Base-by-base conservation (phyloP, 2,888 invertebrate species). In the Xanthorhoe spadicearia region DNA sequence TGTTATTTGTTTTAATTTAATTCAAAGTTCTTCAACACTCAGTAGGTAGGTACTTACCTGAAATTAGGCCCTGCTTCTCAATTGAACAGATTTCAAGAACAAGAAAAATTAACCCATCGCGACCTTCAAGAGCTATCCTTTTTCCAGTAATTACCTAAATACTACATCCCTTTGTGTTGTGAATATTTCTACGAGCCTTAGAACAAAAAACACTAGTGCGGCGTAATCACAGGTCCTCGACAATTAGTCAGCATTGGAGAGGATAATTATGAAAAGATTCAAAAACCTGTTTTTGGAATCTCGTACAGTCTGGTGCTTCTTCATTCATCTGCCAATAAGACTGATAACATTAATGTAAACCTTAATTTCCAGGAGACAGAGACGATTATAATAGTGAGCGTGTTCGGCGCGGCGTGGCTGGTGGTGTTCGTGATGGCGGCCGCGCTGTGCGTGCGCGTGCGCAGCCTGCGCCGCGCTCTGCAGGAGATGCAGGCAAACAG, bases 381-480 rank as follows among this genome's bases (percentile, higher is more conserved):
- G 55, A 79, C 83, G 63, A 84, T 90, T 66, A 85, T 90, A 74
- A 80, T 88, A 68, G 82, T 84, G 69, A 84, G 88, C 77, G 86
- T 85, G 75, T 82, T 92, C 71, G 77, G 83, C 52, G 79, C 77
- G 50, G 87, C 83, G 48, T 85, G 83, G 77, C 68, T 84, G 57
- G 66, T 85, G 66, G 80, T 92, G 73, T 68, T 87, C 52, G 61
- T 86, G 52, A 69, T 88, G 51, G 80, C 81, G 59, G 64, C 82
- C 43, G 83, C 84, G 48, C 83, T 91, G 53, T 87, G 79, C 80
- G 68, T 70, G 19, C 83, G 85, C 72, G 73, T 90, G 57, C 28
- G 73, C 72, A 75, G 79, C 53, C 83, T 92, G 51, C 79, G 82
- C 55, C 73, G 74, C 66, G 80, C 77, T 67, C 74, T 92, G 55